Evolutionary conservation across 2,888 invertebrate species (phyloP), one percentile per base, ranked within the genome.

Genomic region (Piscicola geometra): DNA sequence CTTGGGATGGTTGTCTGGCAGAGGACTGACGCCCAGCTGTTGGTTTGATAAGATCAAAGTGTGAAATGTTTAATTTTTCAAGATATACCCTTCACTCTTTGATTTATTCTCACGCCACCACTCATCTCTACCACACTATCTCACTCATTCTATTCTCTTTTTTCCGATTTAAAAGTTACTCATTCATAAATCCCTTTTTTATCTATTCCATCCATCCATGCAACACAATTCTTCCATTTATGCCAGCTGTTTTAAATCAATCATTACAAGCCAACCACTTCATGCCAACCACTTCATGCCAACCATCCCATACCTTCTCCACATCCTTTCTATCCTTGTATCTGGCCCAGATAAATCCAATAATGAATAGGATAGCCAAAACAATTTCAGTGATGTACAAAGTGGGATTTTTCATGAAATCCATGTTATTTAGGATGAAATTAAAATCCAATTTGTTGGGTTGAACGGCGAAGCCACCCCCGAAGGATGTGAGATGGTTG

Each of bases 371-470:
- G 3, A 83, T 79, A 9, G 81, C 78, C 1, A 85, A 82, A 25
- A 86, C 80, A 32, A 87, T 86, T 76, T 86, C 81, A 0, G 86
- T 86, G 50, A 84, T 79, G 81, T 87, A 88, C 52, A 88, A 83
- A 1, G 86, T 86, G 1, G 86, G 83, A 79, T 88, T 88, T 78
- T 85, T 84, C 52, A 80, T 79, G 81, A 88, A 87, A 76, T 83
- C 84, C 28, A 83, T 82, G 80, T 88, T 84, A 41, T 83, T 82
- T 77, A 87, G 86, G 9, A 88, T 86, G 79, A 85, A 87, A 78
- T 83, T 82, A 82, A 86, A 88, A 82, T 88, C 86, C 18, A 88
- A 85, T 21, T 84, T 82, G 81, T 87, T 87, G 0, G 87, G 87
- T 25, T 84, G 82, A 9, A 87, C 85, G n/a, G 85, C 83, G 81